Percentiles rank a stretch among this genome's conserved stretches.
These are phyloP conservation scores for Dinomys branickii DNA, from an alignment of 2,113 vertebrate genomes.

Conservation along the genomic window DNA sequence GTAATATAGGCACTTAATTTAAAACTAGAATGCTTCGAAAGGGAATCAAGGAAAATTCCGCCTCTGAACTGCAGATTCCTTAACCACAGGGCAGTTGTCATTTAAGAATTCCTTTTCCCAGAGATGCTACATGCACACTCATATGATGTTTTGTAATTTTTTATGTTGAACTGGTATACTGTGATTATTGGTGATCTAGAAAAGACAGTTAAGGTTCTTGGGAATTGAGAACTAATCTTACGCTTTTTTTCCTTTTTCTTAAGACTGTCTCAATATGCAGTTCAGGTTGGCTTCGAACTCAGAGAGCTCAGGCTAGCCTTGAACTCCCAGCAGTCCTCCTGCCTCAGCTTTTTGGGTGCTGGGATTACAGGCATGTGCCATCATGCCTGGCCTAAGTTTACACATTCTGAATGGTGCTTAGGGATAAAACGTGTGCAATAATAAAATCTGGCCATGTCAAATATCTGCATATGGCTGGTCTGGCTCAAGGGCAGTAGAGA, in stretches of 20 bases:
- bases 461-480: neutral
- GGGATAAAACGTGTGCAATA: neutral
- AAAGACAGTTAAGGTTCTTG: neutral
- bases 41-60: neutral
- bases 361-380: neutral
- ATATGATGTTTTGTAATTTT: neutral
- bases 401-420: neutral
- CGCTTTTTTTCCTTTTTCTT: neutral
- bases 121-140: neutral
- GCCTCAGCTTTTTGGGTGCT: neutral
- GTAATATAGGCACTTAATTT: neutral
- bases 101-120: neutral
- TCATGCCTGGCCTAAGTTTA: neutral
- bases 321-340: neutral
- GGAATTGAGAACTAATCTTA: neutral
- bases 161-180: neutral
- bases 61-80: neutral
- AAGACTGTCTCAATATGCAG: too few species aligned
- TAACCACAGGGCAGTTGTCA: neutral
- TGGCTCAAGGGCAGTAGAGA: neutral
- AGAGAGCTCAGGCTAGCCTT: too few species aligned
- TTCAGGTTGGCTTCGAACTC: too few species aligned
- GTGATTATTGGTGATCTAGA: neutral
- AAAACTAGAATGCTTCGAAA: slow-evolving; percentile 18
- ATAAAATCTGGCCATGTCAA: neutral